Evolutionary conservation across 2,797 vertebrate species (phyloP).

Genomic region (Acomys russatus): DNA sequence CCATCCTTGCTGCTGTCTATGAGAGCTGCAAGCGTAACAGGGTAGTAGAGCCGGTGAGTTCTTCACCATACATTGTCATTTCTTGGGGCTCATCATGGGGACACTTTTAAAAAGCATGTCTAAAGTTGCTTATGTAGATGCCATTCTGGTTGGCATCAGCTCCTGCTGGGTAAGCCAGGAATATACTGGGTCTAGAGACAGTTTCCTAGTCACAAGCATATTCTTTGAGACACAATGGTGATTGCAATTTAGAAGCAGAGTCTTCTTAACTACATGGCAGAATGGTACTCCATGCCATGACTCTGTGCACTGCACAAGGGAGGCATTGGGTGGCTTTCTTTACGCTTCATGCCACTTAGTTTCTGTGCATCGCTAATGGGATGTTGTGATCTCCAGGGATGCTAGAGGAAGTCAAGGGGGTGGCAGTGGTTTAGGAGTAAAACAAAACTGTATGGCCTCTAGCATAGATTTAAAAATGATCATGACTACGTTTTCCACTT

Average conservation of each 20-base stretch:
- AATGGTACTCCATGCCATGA: background rate
- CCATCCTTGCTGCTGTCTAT: background rate
- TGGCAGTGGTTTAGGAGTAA: background rate
- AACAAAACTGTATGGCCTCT: background rate
- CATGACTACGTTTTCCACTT: background rate
- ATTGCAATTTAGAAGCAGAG: slow-evolving; percentile 7
- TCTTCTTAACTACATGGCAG: slow-evolving; percentile 59
- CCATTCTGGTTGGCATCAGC: slow-evolving; percentile 37
- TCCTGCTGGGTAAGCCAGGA: slow-evolving; percentile 27
- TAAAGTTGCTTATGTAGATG: slow-evolving; percentile 55
- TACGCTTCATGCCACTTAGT: background rate
- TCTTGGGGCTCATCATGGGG: background rate
- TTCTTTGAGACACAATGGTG: slow-evolving; percentile 28
- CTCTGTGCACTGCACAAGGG: background rate
- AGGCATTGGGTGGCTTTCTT: background rate
- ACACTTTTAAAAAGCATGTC: slow-evolving; percentile 4
- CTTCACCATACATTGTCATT: slow-evolving; percentile 20
- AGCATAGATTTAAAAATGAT: slow-evolving; percentile 20
- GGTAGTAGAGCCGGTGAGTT: background rate
- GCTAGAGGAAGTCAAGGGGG: background rate
- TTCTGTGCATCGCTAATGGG: background rate
- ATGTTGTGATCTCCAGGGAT: background rate
- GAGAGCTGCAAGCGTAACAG: background rate
- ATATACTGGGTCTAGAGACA: slow-evolving; percentile 52
- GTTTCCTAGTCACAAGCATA: slow-evolving; percentile 59